phyloP scores from a whole-genome alignment of 2,888 invertebrate genomes.

The Drosophila picticornis region DNA sequence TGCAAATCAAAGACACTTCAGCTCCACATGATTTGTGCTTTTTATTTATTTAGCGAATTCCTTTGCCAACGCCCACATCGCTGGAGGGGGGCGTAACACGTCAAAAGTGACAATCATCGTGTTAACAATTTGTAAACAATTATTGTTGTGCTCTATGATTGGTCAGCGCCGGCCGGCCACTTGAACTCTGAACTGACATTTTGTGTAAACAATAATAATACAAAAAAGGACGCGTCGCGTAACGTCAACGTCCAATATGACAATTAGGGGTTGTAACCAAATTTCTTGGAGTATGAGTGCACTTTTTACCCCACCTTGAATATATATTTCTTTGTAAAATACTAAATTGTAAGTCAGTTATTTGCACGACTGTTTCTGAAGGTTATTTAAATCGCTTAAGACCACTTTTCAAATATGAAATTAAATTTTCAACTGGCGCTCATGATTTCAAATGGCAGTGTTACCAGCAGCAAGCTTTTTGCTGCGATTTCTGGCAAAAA shows the following conservation, averaged over 20 bases:
- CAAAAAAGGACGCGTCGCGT: constrained; percentile 35
- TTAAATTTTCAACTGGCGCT: neutral
- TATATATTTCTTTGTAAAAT: constrained; percentile 4
- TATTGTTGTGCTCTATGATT: constrained; percentile 80
- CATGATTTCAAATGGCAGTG: neutral
- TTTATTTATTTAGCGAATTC: constrained; percentile 67
- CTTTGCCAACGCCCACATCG: constrained; percentile 17
- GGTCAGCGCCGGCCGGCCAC: constrained; percentile 53
- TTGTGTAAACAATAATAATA: constrained; percentile 61
- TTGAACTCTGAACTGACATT: constrained; percentile 63
- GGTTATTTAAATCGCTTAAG: neutral
- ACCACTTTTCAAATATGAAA: neutral
- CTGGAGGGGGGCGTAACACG: constrained; percentile 62
- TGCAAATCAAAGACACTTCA: constrained; percentile 80
- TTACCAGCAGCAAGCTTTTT: neutral
- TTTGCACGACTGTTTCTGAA: neutral
- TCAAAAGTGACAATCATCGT: constrained; percentile 78
- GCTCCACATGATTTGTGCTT: constrained; percentile 68
- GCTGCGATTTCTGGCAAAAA: neutral
- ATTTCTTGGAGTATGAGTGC: neutral
- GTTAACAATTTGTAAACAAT: constrained; percentile 83
- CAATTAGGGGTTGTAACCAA: constrained; percentile 51
- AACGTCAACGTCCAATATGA: constrained; percentile 22
- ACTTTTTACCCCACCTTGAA: neutral
- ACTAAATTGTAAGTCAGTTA: neutral